Evolutionary conservation across 2,113 vertebrate genomes (phyloP).

Genomic region (Centropus unirufus): DNA sequence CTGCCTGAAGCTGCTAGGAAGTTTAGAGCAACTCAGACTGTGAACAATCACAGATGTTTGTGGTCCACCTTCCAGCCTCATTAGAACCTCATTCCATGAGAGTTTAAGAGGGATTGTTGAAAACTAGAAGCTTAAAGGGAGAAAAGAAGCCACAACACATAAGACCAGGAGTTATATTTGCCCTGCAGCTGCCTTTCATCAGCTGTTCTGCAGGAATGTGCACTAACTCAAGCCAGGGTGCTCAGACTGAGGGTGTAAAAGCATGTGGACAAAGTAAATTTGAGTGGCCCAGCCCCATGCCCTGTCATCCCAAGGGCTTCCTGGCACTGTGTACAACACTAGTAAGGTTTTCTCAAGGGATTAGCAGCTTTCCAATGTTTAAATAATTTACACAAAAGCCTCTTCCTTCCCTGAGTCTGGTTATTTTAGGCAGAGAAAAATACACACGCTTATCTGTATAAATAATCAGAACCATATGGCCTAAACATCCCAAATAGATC

Average conservation of each 20-base stretch:
- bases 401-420: conserved; percentile 24
- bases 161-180: neutral
- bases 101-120: neutral
- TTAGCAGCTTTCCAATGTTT: conserved; percentile 38
- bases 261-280: accelerated
- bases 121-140: accelerated
- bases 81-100: neutral
- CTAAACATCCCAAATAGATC: conserved; percentile 21
- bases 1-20: neutral
- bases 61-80: neutral
- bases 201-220: neutral
- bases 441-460: conserved; percentile 32
- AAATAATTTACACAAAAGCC: conserved; percentile 47
- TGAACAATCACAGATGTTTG: neutral
- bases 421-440: conserved; percentile 50
- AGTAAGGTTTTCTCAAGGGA: neutral
- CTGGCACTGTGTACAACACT: accelerated
- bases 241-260: neutral
- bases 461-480: conserved; percentile 66
- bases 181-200: conserved; percentile 15
- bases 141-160: neutral
- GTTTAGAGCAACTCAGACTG: neutral
- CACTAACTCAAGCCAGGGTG: neutral
- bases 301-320: neutral
- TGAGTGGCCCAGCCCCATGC: neutral